Base-by-base conservation (phyloP, 2,113 vertebrate species). In the Heterotis niloticus region DNA sequence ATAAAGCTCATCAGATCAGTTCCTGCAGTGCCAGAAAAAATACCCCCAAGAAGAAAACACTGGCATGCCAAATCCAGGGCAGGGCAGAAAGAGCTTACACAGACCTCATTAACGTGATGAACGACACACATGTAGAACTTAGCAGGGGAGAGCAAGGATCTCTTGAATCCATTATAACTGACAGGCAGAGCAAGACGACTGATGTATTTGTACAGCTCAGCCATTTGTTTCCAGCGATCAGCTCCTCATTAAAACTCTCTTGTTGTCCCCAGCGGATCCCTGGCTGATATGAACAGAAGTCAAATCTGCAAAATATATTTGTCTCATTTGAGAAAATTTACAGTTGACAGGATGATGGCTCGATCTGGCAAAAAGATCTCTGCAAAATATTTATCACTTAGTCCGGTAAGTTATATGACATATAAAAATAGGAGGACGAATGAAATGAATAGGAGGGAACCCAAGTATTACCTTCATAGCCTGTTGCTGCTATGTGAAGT, bases 201-300 rank as follows among this genome's bases (percentile, higher is more conserved):
- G 44, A 28, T 54, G 5, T 52, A 34, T 60, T 44, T 28, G 17
- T 62, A 18, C 52, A 74, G 13, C 26, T 74, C 56, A 10, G 64
- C 64, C 64, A 74, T 24, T 74, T 28, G 54, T 59, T 74, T 74
- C 71, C 54, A 59, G 56, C 57, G 71, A 74, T 74, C 71, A 73
- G 54, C n/a, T 74, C 10, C 24, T 59, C 71, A 74, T 74, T 29
- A 11, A 26, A 26, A 26, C 5, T 23, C 14, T 16, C 18, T 16
- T 24, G 26, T 13, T 11, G 54, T 59, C 54, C 54, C 71, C 54
- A 57, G 23, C 23, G 12, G 71, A 24, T 17, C 28, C 52, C 57
- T 59, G 23, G 23, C 71, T 52, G 34, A 4, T 52, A 73, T 74
- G 71, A 20, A 52, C 34, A 18, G 28, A 73, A 34, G 20, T 52